Conservation (phyloP, 2,113 vertebrate species). For the Dinomys branickii region DNA sequence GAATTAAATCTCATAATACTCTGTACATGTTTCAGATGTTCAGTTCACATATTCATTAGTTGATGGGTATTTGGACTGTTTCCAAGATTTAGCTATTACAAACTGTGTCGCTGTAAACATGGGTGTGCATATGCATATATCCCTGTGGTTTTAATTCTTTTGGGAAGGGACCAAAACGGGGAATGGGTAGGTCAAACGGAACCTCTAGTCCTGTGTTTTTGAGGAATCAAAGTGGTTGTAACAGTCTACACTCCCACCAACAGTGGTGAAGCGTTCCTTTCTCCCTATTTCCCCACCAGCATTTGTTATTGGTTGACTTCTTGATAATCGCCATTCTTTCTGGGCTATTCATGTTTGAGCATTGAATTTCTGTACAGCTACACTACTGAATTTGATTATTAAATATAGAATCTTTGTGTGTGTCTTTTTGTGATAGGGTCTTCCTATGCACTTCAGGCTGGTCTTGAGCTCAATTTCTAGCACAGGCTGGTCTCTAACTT, state of each 20-base stretch:
- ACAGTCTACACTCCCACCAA: neutral
- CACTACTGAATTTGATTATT: no score
- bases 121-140: neutral
- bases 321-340: neutral
- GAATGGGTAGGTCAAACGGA: neutral
- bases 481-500: no score
- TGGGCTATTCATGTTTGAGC: no score
- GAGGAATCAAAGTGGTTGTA: neutral
- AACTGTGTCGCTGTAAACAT: neutral
- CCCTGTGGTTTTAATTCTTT: neutral
- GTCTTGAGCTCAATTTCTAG: no score
- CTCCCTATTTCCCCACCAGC: neutral
- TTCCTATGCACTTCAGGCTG: no score
- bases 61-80: neutral
- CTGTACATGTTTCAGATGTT: neutral
- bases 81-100: neutral
- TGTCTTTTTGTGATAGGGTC: no score
- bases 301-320: neutral
- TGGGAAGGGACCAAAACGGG: neutral
- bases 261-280: neutral
- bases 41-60: neutral
- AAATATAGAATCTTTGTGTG: no score
- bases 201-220: neutral
- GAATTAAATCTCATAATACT: neutral
- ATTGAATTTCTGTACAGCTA: no score